Percentiles rank a stretch among this genome's conserved stretches.
phyloP scores from a whole-genome alignment of 2,888 invertebrate genomes.

The Endomychus coccineus region DNA sequence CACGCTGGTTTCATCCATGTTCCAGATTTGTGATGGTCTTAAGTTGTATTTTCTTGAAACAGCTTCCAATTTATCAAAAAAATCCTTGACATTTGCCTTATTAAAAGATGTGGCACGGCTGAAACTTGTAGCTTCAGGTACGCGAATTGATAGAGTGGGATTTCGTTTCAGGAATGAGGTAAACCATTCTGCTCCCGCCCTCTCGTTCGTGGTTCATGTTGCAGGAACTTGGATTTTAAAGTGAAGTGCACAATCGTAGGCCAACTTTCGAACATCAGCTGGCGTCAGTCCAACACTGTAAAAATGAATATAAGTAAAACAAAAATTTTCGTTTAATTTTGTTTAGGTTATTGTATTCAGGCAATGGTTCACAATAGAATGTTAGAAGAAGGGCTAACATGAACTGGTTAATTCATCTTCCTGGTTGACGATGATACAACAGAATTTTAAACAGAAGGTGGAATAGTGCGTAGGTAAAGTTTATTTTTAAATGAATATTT shows the following conservation, averaged over 20 bases:
- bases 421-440: too few relatives aligned
- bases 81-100: conserved; percentile 12
- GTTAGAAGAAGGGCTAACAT: too few relatives aligned
- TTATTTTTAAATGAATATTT: too few relatives aligned
- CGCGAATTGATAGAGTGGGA: conserved; percentile 6
- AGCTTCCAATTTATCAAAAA: conserved; percentile 13
- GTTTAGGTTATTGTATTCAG: too few relatives aligned
- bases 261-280: conserved; percentile 13
- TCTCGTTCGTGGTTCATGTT: conserved; percentile 13
- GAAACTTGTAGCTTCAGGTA: conserved; percentile 16
- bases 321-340: too few relatives aligned
- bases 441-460: too few relatives aligned
- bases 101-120: conserved; percentile 18
- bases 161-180: conserved; percentile 15
- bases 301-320: too few relatives aligned
- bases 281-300: conserved; percentile 12
- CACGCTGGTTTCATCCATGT: conserved; percentile 11
- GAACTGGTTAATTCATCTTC: too few relatives aligned
- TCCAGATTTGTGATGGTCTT: conserved; percentile 11
- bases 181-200: conserved; percentile 17
- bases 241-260: conserved; percentile 7
- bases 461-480: too few relatives aligned
- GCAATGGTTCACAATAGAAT: too few relatives aligned
- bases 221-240: conserved; percentile 11
- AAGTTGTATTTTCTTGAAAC: conserved; percentile 10